phyloP scores from a whole-genome alignment of 2,888 invertebrate genomes.

The Julus scandinavius region DNA sequence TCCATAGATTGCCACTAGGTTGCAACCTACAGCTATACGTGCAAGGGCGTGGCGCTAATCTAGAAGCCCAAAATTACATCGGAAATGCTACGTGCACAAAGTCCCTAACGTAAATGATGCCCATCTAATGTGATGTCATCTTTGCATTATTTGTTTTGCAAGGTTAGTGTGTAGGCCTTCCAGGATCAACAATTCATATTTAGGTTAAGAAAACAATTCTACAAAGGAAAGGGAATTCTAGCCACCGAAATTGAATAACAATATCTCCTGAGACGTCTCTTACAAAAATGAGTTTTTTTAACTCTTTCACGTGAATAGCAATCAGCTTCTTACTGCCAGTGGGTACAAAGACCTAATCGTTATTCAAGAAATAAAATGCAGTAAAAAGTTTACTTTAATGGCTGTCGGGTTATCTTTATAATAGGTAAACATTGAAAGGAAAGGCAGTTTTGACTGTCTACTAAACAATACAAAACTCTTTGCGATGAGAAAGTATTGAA shows the following conservation, averaged over 20 bases:
- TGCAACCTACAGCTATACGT: not conserved
- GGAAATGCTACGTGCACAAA: not conserved
- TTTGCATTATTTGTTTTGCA: not conserved
- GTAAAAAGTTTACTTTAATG: not conserved
- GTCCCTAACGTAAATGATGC: not conserved
- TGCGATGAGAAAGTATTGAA: no score
- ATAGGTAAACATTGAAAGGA: not conserved
- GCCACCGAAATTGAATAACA: not conserved
- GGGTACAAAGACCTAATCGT: not conserved
- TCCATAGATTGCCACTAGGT: not conserved
- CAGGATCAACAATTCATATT: constrained; percentile 19
- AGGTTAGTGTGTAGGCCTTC: not conserved
- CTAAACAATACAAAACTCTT: not conserved
- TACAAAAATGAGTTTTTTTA: not conserved
- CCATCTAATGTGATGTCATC: not conserved
- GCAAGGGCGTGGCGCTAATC: not conserved
- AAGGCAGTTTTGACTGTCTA: not conserved
- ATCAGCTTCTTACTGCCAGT: not conserved
- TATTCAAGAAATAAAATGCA: not conserved
- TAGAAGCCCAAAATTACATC: not conserved
- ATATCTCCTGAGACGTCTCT: not conserved
- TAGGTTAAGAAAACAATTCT: constrained; percentile 16
- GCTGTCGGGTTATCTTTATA: not conserved
- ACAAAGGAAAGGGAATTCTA: not conserved
- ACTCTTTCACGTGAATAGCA: not conserved